phyloP scores from a whole-genome alignment of 2,888 invertebrate species.

The Sphecodes monilicornis region DNA sequence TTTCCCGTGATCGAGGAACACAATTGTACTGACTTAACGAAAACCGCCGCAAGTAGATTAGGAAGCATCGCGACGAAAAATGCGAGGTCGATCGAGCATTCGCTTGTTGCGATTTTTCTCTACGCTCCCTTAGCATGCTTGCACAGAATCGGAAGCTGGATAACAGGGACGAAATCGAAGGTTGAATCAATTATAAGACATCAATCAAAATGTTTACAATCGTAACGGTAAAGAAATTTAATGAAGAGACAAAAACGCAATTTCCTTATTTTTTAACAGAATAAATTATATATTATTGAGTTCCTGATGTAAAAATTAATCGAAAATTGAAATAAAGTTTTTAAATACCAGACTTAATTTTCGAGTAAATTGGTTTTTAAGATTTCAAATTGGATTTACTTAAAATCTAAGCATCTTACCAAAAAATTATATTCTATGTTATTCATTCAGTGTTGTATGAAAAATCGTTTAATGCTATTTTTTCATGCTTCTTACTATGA shows the following conservation, averaged over 20 bases:
- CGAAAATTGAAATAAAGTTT: not conserved
- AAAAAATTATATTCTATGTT: not conserved
- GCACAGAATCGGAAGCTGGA: conserved; percentile 26
- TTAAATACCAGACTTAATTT: not conserved
- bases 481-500: not conserved
- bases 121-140: conserved; percentile 9
- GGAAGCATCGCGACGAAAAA: not conserved
- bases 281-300: not conserved
- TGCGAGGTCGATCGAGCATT: conserved; percentile 6
- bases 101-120: conserved; percentile 23
- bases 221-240: too few species aligned
- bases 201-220: not conserved
- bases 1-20: conserved; percentile 27
- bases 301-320: not conserved
- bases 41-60: conserved; percentile 3
- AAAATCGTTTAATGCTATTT: not conserved
- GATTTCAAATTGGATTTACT: not conserved
- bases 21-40: not conserved
- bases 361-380: not conserved
- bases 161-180: conserved; percentile 52
- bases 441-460: not conserved
- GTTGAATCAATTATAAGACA: not conserved
- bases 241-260: not conserved
- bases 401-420: not conserved
- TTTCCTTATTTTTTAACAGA: not conserved